Evolutionary conservation across 30 jellyfish, hydroid and myxozoan species (phyloP).

Genomic region (Nemopilema nomurai): DNA sequence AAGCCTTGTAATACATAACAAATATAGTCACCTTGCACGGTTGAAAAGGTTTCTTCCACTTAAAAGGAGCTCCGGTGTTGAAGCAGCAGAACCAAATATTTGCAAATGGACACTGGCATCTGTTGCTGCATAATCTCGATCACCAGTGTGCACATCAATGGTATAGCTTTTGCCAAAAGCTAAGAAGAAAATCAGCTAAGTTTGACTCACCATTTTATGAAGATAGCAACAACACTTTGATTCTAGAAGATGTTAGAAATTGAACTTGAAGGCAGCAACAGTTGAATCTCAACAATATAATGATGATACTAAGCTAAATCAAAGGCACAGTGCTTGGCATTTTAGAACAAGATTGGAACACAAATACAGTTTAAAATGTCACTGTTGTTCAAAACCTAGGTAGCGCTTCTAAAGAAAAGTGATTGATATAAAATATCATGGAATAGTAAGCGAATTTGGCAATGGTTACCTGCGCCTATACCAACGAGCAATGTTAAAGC

Average conservation of each 20-base stretch:
- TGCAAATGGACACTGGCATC: constrained; percentile 29
- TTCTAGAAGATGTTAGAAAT: too few relatives aligned
- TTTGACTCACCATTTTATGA: neutral
- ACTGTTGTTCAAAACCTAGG: too few relatives aligned
- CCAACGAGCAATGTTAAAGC: neutral
- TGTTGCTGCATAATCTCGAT: constrained; percentile 40
- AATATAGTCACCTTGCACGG: constrained; percentile 1
- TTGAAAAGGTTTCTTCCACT: constrained; percentile 12
- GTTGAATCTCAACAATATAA: too few relatives aligned
- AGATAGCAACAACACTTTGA: too few relatives aligned
- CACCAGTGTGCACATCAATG: constrained; percentile 30
- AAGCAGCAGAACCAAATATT: constrained; percentile 8
- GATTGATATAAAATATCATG: neutral
- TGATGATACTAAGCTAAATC: too few relatives aligned
- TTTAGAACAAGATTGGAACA: too few relatives aligned
- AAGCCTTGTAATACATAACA: neutral
- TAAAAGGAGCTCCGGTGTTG: constrained; percentile 15
- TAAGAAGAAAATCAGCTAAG: neutral
- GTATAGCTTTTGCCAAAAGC: constrained; percentile 2
- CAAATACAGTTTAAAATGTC: too few relatives aligned
- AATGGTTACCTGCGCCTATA: neutral
- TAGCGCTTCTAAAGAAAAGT: too few relatives aligned
- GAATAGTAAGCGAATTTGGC: neutral
- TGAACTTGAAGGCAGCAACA: too few relatives aligned
- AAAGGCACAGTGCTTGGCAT: too few relatives aligned